Percentiles rank a stretch among this genome's conserved stretches.
Evolutionary conservation across 2,888 invertebrate species (phyloP).

Genomic region (Abrostola tripartita): DNA sequence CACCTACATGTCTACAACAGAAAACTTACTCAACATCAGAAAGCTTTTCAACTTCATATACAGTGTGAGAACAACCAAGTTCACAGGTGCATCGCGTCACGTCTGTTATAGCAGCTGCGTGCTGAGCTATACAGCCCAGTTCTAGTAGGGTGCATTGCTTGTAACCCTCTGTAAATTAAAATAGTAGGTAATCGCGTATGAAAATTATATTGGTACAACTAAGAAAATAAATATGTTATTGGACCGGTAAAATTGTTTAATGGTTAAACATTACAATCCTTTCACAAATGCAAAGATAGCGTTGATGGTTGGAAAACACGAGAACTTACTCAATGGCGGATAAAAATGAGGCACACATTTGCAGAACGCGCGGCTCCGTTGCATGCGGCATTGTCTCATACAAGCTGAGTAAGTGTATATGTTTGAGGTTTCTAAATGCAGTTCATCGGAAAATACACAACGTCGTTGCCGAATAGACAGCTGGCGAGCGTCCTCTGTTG

Average conservation of each 20-base stretch:
- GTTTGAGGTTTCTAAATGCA: slow-evolving; percentile 87
- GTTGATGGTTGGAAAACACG: too few species aligned
- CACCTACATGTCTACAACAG: not conserved
- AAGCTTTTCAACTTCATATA: slow-evolving; percentile 92
- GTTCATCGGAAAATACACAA: slow-evolving; percentile 92
- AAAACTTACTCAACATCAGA: slow-evolving; percentile 88
- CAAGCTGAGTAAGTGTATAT: slow-evolving; percentile 92
- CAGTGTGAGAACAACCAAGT: slow-evolving; percentile 92
- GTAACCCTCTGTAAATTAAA: slow-evolving; percentile 78
- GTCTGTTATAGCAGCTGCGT: slow-evolving; percentile 87
- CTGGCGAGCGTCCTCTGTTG: slow-evolving; percentile 92
- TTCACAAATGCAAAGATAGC: too few species aligned
- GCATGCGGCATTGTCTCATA: slow-evolving; percentile 92
- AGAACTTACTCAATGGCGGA: slow-evolving; percentile 85
- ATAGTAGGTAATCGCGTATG: not conserved
- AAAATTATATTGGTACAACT: not conserved
- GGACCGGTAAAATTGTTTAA: too few species aligned
- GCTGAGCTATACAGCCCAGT: slow-evolving; percentile 88
- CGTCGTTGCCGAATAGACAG: slow-evolving; percentile 90
- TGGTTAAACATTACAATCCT: too few species aligned
- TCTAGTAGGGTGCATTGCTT: slow-evolving; percentile 89
- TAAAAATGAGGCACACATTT: slow-evolving; percentile 93
- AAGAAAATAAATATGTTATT: too few species aligned
- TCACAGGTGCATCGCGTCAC: slow-evolving; percentile 91
- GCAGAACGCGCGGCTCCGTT: slow-evolving; percentile 89